Evolutionary conservation across 2,888 invertebrate genomes (phyloP), one percentile per base, ranked within the genome.

Genomic region (Ametastegia equiseti): DNA sequence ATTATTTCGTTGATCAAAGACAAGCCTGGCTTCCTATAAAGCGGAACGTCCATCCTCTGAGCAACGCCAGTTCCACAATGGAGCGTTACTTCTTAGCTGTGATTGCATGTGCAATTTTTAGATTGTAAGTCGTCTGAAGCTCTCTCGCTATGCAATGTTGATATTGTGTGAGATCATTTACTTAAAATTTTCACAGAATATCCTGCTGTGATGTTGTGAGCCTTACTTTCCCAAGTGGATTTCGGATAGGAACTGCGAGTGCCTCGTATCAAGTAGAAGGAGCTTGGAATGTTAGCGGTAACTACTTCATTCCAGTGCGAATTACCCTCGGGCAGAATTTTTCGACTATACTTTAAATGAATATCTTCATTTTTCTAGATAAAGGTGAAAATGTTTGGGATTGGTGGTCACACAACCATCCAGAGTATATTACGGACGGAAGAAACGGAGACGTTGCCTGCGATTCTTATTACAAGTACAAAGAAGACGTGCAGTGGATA

Each of bases 401-500:
- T 42, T 13, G 3, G 15, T 78, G 27, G 15, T 27, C 78, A 9
- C 78, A 78, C 42, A 15, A 78, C 2, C 33, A 78, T 7, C 78
- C 93, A 30, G 93, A 93, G 27, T 92, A 93, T 77, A 93, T 95
- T 6, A 91, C 89, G 84, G 94, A 95, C 84, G 91, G 92, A 1
- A 92, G 93, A 3, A 95, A 93, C 79, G 95, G 93, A 0, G 94
- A 95, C 83, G 93, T 95, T 0, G 94, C 95, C 0, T 94, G 95
- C 50, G 95, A 95, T 87, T 95, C 95, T 23, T 96, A 95, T 87
- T 7, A 78, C 15, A 78, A 78, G 36, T 78, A 93, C 6, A 95
- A 94, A 78, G 95, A 93, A 0, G 94, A 95, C 83, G 93, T 95
- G 0, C 94, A 95, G 0, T 94, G 95, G 54, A 60, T 78, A 15